Evolutionary conservation across 2,113 vertebrate species (phyloP).

Genomic region (Microcebus jonahi): DNA sequence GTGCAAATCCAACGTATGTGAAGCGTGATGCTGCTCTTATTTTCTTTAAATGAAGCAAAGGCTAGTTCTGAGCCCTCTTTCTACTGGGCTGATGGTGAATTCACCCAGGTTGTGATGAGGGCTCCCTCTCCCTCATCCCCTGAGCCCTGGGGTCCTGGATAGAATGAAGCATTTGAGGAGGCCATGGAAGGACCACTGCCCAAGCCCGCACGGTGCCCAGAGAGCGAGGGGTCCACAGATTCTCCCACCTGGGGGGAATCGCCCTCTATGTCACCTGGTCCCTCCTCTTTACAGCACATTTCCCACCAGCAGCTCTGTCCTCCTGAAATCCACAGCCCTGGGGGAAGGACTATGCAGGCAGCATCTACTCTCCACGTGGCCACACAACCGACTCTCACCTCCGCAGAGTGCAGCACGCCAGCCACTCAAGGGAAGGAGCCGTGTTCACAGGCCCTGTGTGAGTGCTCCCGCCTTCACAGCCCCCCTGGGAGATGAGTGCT

Average conservation of each 20-base stretch:
- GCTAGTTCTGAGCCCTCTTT: background rate
- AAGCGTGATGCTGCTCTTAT: no score
- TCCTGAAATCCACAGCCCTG: background rate
- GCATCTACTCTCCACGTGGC: background rate
- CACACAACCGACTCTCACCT: no score
- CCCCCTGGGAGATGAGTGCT: background rate
- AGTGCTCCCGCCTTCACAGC: background rate
- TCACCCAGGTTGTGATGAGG: background rate
- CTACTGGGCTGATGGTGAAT: background rate
- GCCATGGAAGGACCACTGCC: no score
- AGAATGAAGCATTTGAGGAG: background rate
- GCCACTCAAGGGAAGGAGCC: no score
- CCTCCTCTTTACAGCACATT: background rate
- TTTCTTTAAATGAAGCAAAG: no score
- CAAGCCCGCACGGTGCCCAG: background rate
- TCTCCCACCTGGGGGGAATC: background rate
- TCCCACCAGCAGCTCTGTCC: background rate
- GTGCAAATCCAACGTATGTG: no score
- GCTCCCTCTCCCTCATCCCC: background rate
- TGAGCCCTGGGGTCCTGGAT: background rate
- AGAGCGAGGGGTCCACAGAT: background rate
- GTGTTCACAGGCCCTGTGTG: background rate
- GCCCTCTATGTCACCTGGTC: background rate
- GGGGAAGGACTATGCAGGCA: background rate
- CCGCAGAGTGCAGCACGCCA: rapidly evolving